Conservation (phyloP, 23 tunicate genomes). For the Styela plicata region DNA sequence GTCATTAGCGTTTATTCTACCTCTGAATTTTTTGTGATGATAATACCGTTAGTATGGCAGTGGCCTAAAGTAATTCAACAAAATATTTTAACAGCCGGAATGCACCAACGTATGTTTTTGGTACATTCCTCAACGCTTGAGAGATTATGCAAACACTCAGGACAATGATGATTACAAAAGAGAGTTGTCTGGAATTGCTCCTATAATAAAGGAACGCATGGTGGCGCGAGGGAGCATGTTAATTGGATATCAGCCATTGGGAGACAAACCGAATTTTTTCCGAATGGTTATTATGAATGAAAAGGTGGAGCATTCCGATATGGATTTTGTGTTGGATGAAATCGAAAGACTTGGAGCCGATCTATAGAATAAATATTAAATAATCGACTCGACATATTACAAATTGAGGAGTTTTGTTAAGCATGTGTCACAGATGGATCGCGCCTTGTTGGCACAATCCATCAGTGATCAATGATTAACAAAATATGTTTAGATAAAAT, state of each 20-base stretch:
- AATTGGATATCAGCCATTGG: constrained; percentile 63
- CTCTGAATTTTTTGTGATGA: no score
- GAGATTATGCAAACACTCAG: constrained; percentile 29
- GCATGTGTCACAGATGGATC: no score
- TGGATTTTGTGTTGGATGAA: constrained; percentile 64
- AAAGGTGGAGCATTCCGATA: constrained; percentile 36
- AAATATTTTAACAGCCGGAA: no score
- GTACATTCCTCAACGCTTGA: constrained; percentile 62
- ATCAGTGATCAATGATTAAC: no score
- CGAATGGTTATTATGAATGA: constrained; percentile 83
- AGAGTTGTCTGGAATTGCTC: constrained; percentile 43
- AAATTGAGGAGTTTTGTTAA: no score
- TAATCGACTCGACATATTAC: no score
- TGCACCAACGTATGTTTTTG: constrained; percentile 87
- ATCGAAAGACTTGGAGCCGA: constrained; percentile 49
- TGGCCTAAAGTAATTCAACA: no score
- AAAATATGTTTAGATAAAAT: no score
- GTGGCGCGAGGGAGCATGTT: constrained; percentile 37
- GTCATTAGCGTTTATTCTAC: no score
- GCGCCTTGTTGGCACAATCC: no score
- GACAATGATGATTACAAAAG: constrained; percentile 28
- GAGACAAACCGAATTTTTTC: constrained; percentile 61
- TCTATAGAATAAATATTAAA: no score
- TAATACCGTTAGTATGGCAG: no score
- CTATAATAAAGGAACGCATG: constrained; percentile 62